These are phyloP conservation scores for Acrobasis repandana DNA, from an alignment of 2,888 invertebrate species.

Conservation along the genomic window DNA sequence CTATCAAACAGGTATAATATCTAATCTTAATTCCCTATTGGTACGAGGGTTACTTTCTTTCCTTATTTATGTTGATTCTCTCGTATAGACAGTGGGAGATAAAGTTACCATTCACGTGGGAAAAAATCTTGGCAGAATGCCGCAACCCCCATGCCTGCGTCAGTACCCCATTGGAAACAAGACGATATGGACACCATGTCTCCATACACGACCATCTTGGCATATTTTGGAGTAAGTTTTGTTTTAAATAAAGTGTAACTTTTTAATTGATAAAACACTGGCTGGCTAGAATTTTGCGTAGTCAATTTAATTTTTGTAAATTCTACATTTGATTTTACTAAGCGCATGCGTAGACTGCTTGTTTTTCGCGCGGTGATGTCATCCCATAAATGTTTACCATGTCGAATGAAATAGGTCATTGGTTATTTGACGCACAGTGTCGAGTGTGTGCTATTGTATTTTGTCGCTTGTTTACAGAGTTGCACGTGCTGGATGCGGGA, in stretches of 20 bases:
- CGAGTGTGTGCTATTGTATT: constrained; percentile 29
- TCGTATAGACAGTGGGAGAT: constrained; percentile 14
- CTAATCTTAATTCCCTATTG: no score
- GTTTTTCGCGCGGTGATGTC: constrained; percentile 42
- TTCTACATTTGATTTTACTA: constrained; percentile 27
- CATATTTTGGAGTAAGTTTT: constrained; percentile 66
- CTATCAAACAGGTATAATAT: background rate
- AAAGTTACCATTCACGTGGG: constrained; percentile 21
- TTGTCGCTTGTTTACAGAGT: constrained; percentile 25
- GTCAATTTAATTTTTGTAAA: constrained; percentile 19
- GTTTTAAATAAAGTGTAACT: background rate
- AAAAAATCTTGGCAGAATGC: constrained; percentile 59
- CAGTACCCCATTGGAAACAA: constrained; percentile 54
- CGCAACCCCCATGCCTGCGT: constrained; percentile 42
- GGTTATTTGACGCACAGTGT: constrained; percentile 29
- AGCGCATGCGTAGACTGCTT: constrained; percentile 40
- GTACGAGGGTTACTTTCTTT: background rate
- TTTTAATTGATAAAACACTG: background rate
- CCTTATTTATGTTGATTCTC: background rate
- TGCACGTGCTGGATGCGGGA: constrained; percentile 12
- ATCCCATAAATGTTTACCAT: constrained; percentile 34
- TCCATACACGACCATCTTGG: constrained; percentile 43
- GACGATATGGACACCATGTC: constrained; percentile 60
- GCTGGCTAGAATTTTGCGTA: background rate
- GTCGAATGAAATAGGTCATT: constrained; percentile 37